Evolutionary conservation across 1,140 invertebrate genomes (phyloP).

Genomic region (Pseudomyrmex sp.): DNA sequence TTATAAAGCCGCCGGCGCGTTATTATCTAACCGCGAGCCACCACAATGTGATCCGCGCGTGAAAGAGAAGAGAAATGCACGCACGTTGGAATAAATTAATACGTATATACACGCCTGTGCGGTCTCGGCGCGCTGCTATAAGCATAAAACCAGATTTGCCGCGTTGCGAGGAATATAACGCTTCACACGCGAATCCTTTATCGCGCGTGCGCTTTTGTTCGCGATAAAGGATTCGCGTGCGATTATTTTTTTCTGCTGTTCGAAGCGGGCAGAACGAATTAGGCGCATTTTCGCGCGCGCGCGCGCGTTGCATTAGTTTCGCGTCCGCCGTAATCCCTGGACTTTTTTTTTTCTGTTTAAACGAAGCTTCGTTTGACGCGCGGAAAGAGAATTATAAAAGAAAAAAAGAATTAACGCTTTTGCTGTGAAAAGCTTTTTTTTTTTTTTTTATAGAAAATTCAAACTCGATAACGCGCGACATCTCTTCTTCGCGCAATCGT

Average conservation of each 20-base stretch:
- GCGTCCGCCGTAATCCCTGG: conserved; percentile 1
- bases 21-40: conserved; percentile 37
- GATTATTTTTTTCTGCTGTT: not conserved
- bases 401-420: not conserved
- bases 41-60: not conserved
- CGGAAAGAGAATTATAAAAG: not conserved
- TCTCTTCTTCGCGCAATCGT: no score
- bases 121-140: conserved; percentile 1
- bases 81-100: conserved; percentile 31
- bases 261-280: conserved; percentile 19
- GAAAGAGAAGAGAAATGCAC: conserved; percentile 4
- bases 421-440: no score
- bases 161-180: conserved; percentile 18
- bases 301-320: not conserved
- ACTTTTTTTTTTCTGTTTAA: not conserved
- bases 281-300: not conserved
- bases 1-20: conserved; percentile 11
- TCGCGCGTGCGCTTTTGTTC: not conserved
- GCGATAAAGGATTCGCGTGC: not conserved
- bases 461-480: no score
- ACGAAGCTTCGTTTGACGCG: not conserved
- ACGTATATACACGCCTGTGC: not conserved
- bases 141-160: conserved; percentile 46
- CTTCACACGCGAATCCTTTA: not conserved
- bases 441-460: no score